Base-by-base conservation (phyloP, 2,888 invertebrate genomes). In the Cerastis rubricosa region DNA sequence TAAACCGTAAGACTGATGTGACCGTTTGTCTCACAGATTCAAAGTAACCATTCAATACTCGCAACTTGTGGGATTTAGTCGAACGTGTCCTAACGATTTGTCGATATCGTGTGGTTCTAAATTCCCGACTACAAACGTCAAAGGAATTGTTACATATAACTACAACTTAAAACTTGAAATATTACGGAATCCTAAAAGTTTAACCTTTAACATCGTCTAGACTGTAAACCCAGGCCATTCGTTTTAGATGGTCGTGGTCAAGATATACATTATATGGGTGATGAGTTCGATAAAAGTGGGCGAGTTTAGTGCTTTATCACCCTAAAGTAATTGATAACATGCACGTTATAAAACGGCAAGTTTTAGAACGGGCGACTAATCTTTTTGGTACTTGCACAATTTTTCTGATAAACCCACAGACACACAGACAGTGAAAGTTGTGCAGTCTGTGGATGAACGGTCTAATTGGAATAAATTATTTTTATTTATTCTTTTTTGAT, bases 41-140 rank as follows among this genome's bases (percentile, higher is more conserved):
- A 66, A 71, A 71, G 35, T 40, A 35, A 11, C 17, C 17, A 47
- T 59, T 8, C n/a, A 59, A 25, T 63, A 17, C 9, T 29, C 2
- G 40, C 43, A 74, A 76, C 76, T 81, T 61, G 45, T 7, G 25
- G 78, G 67, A 49, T 67, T 71, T 64, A 35, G 8, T 45, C 6
- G 43, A 64, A 63, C 63, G 35, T 40, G 14, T n/a, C 47, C 47
- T 2, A 35, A 49, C 35, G 25, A 67, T 71, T 83, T 57, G 54
- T 45, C 12, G 45, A n/a, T 51, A 47, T 51, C 45, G 1, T 14
- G 43, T 63, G 63, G 57, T 69, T 47, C 8, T 5, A 3, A 43
- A 17, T 45, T 69, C 61, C 8, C 5, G 7, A 25, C 17, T 29
- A 57, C 25, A 9, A 14, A 71, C 57, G 35, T 57, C 61, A 67